These are phyloP conservation scores for Tupaia tana DNA, from an alignment of 2,113 vertebrate genomes.

Conservation along the genomic window DNA sequence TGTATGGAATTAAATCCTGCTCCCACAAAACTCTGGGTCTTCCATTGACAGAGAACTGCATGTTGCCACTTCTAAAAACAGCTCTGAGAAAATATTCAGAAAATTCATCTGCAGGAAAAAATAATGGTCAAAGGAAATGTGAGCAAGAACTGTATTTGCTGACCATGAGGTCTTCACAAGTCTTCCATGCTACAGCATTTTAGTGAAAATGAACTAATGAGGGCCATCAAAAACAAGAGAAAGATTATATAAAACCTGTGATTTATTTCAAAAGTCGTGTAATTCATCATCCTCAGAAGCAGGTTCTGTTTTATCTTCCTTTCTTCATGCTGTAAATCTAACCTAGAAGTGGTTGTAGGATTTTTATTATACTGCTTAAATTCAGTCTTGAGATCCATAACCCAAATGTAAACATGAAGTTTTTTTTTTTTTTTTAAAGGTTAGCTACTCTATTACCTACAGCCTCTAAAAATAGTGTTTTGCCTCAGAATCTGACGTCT, in stretches of 20 bases:
- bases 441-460: neutral
- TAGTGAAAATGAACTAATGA: neutral
- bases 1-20: neutral
- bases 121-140: neutral
- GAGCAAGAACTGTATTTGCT: neutral
- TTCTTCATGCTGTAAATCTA: neutral
- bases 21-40: neutral
- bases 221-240: neutral
- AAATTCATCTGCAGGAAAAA: neutral
- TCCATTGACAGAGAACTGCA: neutral
- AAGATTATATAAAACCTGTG: neutral
- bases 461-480: slow-evolving; percentile 68
- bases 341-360: neutral
- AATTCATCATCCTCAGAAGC: neutral
- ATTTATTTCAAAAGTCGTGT: neutral
- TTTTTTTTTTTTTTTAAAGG: neutral
- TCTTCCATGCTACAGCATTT: neutral
- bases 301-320: neutral
- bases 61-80: neutral
- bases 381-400: neutral
- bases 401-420: slow-evolving; percentile 27
- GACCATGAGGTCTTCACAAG: neutral
- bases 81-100: neutral
- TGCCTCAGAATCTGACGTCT: neutral
- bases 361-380: slow-evolving; percentile 22